Conservation (phyloP, 2,797 vertebrate genomes). For the Sandelia bainsii region DNA sequence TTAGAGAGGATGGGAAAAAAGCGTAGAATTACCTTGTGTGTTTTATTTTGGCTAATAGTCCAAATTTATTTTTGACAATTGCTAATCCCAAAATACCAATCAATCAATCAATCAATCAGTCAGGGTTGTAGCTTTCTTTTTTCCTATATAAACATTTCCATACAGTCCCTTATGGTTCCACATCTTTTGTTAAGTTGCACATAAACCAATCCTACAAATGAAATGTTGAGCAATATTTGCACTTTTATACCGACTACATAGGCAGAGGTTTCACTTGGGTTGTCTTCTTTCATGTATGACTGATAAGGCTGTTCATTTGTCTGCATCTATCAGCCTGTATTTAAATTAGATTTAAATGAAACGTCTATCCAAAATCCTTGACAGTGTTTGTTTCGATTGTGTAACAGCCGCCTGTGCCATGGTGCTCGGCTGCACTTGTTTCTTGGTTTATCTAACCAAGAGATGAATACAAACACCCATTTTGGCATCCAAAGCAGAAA, state of each 20-base stretch:
- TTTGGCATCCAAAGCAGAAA: conserved; percentile 13
- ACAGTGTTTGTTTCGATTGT: conserved; percentile 22
- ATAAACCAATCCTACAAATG: neutral
- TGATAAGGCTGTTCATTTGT: neutral
- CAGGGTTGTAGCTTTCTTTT: too few species aligned
- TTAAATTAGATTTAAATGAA: conserved; percentile 9
- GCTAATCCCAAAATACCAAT: too few species aligned
- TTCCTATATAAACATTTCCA: neutral
- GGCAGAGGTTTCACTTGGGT: neutral
- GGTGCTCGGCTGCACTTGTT: neutral
- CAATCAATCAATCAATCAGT: too few species aligned
- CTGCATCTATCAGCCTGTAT: conserved; percentile 23
- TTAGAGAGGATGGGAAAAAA: neutral
- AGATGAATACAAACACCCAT: conserved; percentile 3
- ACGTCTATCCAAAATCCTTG: conserved; percentile 1
- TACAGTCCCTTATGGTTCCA: neutral
- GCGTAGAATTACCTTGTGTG: too few species aligned
- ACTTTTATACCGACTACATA: neutral
- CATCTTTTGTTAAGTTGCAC: neutral
- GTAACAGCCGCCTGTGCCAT: conserved; percentile 6
- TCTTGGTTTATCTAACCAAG: conserved; percentile 11
- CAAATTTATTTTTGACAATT: too few species aligned
- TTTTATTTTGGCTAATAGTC: neutral
- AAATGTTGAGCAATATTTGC: conserved; percentile 4
- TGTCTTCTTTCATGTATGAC: too few species aligned